Conservation (phyloP, 2,888 invertebrate species). For the Molorchus minor region DNA sequence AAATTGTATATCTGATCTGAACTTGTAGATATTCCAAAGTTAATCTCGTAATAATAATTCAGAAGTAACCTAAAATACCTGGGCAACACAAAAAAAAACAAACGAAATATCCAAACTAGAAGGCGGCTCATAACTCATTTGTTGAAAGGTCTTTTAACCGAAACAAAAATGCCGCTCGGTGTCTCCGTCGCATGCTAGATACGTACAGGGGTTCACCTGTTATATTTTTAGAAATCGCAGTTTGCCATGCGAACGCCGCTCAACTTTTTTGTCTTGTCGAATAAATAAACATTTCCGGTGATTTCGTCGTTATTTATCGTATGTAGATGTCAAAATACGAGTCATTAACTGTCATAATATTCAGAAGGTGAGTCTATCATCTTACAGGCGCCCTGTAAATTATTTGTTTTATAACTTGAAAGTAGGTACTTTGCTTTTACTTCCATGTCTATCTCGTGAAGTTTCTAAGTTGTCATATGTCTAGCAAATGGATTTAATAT, state of each 20-base stretch:
- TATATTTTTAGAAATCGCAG: conserved; percentile 55
- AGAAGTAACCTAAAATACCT: conserved; percentile 23
- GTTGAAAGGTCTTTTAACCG: conserved; percentile 48
- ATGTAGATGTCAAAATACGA: conserved; percentile 54
- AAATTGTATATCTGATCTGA: conserved; percentile 11
- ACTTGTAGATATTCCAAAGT: neutral
- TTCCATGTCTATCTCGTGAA: too few species aligned
- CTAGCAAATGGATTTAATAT: too few species aligned
- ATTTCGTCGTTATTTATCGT: conserved; percentile 54
- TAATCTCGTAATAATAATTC: conserved; percentile 20
- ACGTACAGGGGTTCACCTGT: conserved; percentile 45
- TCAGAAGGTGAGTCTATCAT: conserved; percentile 41
- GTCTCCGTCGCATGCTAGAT: conserved; percentile 50
- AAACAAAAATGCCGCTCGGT: conserved; percentile 50
- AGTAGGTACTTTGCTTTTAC: too few species aligned
- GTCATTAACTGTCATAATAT: conserved; percentile 53
- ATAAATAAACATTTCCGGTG: conserved; percentile 55
- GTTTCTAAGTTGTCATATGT: too few species aligned
- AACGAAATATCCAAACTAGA: conserved; percentile 42
- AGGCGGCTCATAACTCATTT: conserved; percentile 53
- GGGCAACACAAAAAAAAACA: conserved; percentile 24
- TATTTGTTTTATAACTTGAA: too few species aligned
- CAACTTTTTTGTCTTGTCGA: conserved; percentile 43
- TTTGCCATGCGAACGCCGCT: conserved; percentile 43
- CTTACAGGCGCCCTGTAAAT: conserved; percentile 33